Base-by-base conservation (phyloP, 2,113 vertebrate genomes). In the Gymnarchus niloticus region DNA sequence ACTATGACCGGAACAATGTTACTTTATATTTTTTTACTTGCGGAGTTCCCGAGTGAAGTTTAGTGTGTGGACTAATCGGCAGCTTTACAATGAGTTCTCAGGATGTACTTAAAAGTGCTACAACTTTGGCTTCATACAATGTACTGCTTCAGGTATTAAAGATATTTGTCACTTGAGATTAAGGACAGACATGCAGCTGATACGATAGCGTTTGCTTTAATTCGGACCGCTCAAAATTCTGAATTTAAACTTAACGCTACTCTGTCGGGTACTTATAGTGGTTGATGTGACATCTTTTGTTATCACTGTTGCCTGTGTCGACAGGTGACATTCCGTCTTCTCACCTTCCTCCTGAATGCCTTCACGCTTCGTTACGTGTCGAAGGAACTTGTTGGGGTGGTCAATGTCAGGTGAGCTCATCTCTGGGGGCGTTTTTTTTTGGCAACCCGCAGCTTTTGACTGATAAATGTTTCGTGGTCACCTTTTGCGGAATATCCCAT, bases 301-400 rank as follows among this genome's bases (percentile, higher is more conserved):
- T n/a, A n/a, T 21, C 44, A 77, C 23, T 48, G 17, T 41, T 23
- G 86, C 83, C 88, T 86, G 84, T 78, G 88, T 82, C 78, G 89
- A 6, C 89, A 99, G 98, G 96, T 98, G 88, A 90, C 97, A 92
- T 99, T 98, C 90, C 95, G 98, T 7, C 85, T 93, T 56, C 92
- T 97, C 87, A 97, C 97, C 37, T 99, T 99, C 89, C 89, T 94
- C 56, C 92, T 99, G 89, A 99, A 99, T 89, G 97, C 97, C 0
- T 99, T 99, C 91, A 97, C 97, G 0, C 93, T 99, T 86, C 96
- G 97, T n/a, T 98, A 95, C 88, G 95, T 99, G 14, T 98, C 97
- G 61, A 96, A 96, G 84, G 97, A 99, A 90, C 93, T 97, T 0
- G 89, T 99, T 80, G 98, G 98, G 0, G 91, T 99, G 10, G 98